Evolutionary conservation across 37 sponge, comb jelly and placozoan species (phyloP).

Genomic region (Geodia barretti): DNA sequence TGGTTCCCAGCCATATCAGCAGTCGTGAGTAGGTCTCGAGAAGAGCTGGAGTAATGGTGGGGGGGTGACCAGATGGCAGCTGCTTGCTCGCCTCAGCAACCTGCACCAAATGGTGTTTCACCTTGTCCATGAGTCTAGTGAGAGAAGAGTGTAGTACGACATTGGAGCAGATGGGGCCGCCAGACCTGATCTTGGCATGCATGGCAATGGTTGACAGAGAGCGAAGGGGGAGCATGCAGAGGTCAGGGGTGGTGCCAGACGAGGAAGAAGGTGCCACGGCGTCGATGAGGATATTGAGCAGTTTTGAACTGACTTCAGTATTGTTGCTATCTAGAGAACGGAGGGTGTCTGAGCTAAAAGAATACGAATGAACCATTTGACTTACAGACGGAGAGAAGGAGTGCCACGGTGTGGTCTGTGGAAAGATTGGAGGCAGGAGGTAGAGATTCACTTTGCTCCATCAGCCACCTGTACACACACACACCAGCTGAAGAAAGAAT

Average conservation of each 20-base stretch:
- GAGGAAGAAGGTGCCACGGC: conserved; percentile 15
- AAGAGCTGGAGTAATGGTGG: conserved; percentile 42
- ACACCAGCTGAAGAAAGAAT: no score
- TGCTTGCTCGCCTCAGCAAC: conserved; percentile 41
- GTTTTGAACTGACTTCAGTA: conserved; percentile 22
- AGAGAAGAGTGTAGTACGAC: no score
- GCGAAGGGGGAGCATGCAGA: conserved; percentile 38
- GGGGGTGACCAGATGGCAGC: neutral
- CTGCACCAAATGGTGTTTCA: conserved; percentile 48
- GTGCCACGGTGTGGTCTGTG: conserved; percentile 25
- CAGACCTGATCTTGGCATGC: conserved; percentile 67
- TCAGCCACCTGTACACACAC: conserved; percentile 44
- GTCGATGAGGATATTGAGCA: conserved; percentile 37
- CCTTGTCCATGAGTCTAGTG: conserved; percentile 51
- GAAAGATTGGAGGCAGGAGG: conserved; percentile 6
- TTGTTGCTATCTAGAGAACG: conserved; percentile 39
- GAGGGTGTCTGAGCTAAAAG: no score
- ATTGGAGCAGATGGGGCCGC: no score
- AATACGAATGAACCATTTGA: neutral
- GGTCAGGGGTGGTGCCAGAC: neutral
- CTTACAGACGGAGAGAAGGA: conserved; percentile 56
- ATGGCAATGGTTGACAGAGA: conserved; percentile 48
- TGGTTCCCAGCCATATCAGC: conserved; percentile 67
- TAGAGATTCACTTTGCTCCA: conserved; percentile 9
- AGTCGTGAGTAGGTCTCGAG: conserved; percentile 65